Conservation (phyloP, 2,797 vertebrate genomes). For the Centroberyx gerrardi region DNA sequence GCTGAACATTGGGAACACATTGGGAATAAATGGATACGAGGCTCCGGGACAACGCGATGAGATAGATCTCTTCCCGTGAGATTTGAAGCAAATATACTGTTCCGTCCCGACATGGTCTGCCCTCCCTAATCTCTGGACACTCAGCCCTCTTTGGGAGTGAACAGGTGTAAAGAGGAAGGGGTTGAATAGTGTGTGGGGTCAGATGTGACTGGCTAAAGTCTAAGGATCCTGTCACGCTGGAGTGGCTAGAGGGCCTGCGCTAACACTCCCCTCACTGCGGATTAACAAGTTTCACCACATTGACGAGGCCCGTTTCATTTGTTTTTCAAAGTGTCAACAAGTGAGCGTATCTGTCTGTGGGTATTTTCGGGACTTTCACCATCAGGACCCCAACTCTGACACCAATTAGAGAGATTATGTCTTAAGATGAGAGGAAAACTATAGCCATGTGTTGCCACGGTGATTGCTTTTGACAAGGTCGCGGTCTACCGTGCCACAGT, state of each 20-base stretch:
- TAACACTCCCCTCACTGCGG: slow-evolving; percentile 80
- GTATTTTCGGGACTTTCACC: slow-evolving; percentile 91
- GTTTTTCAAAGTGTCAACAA: slow-evolving; percentile 87
- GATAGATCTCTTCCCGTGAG: background rate
- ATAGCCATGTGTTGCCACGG: slow-evolving; percentile 85
- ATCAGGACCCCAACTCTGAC: slow-evolving; percentile 89
- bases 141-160: slow-evolving; percentile 23
- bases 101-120: slow-evolving; percentile 22
- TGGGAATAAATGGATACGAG: too few relatives aligned
- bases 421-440: slow-evolving; percentile 92
- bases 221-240: slow-evolving; percentile 81
- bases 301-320: slow-evolving; percentile 89
- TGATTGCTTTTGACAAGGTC: slow-evolving; percentile 95
- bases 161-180: slow-evolving; percentile 59
- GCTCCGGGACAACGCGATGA: too few relatives aligned
- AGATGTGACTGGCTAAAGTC: slow-evolving; percentile 68
- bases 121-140: background rate
- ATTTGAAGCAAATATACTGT: slow-evolving; percentile 36
- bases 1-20: background rate
- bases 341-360: slow-evolving; percentile 90
- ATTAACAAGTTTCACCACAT: slow-evolving; percentile 84
- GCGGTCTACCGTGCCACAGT: slow-evolving; percentile 86
- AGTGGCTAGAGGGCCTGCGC: slow-evolving; percentile 86
- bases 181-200: slow-evolving; percentile 58
- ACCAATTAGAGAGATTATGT: slow-evolving; percentile 99